A percentile compares a stretch with the other conserved stretches of the same genome.
These are phyloP conservation scores for Castor canadensis DNA, from an alignment of 2,113 vertebrate genomes.

Conservation along the genomic window DNA sequence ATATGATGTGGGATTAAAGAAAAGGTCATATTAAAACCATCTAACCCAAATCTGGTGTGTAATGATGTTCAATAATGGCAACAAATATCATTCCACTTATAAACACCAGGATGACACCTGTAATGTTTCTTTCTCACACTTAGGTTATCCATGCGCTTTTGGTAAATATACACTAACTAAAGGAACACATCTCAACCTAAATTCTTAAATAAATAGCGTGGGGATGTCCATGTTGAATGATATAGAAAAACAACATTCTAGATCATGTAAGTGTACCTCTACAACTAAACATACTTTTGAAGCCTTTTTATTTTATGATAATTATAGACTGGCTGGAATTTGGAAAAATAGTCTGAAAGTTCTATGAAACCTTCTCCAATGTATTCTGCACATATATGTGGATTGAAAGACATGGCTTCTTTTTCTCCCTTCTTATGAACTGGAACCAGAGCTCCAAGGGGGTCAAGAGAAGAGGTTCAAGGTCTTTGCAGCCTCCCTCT, in stretches of 20 bases:
- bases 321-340: not conserved
- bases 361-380: not conserved
- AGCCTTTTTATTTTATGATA: not conserved
- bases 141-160: not conserved
- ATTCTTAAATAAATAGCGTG: not conserved
- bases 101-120: not conserved
- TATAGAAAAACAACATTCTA: not conserved
- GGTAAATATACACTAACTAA: not conserved
- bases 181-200: not conserved
- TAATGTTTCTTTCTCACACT: not conserved
- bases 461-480: not conserved
- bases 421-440: not conserved
- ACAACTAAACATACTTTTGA: not conserved
- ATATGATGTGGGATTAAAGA: not conserved
- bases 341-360: not conserved
- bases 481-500: not conserved
- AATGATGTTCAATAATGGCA: not conserved
- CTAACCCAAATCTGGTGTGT: not conserved
- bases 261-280: not conserved
- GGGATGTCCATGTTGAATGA: not conserved
- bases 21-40: not conserved
- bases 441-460: not conserved
- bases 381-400: not conserved
- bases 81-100: not conserved
- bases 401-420: not conserved